Percentiles rank a stretch among this genome's conserved stretches.
Evolutionary conservation across 2,888 invertebrate species (phyloP).

Genomic region (Eurytoma adleriae): DNA sequence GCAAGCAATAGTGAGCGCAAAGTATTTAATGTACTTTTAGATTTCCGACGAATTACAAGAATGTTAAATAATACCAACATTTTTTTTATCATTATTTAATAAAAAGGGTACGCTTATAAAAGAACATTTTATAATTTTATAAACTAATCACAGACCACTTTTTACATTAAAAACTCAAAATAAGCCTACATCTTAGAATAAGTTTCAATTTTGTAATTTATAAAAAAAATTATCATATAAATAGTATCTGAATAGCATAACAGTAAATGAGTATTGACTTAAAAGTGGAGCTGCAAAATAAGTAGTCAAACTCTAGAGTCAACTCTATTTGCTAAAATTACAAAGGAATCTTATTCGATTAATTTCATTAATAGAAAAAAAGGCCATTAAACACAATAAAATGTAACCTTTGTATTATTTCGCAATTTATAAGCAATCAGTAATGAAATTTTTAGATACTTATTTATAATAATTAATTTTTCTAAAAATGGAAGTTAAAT

Average conservation of each 20-base stretch:
- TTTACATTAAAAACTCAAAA: constrained; percentile 35
- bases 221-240: constrained; percentile 47
- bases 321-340: constrained; percentile 44
- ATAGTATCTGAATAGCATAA: constrained; percentile 40
- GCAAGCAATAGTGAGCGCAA: constrained; percentile 72
- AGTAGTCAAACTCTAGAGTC: constrained; percentile 45
- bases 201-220: constrained; percentile 47
- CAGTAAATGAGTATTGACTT: constrained; percentile 41
- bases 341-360: constrained; percentile 43
- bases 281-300: constrained; percentile 40
- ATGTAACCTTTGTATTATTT: constrained; percentile 38
- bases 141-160: constrained; percentile 38
- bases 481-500: constrained; percentile 49
- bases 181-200: constrained; percentile 20
- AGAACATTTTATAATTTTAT: constrained; percentile 24
- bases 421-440: constrained; percentile 33
- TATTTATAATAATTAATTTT: constrained; percentile 31
- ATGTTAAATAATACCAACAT: constrained; percentile 58
- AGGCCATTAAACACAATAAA: constrained; percentile 42
- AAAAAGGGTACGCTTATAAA: constrained; percentile 37
- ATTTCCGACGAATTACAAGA: constrained; percentile 67
- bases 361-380: constrained; percentile 37
- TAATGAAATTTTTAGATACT: constrained; percentile 47
- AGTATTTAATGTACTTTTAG: constrained; percentile 71
- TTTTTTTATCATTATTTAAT: constrained; percentile 36